phyloP scores from a whole-genome alignment of 2,113 vertebrate species.

The Nesoenas mayeri region DNA sequence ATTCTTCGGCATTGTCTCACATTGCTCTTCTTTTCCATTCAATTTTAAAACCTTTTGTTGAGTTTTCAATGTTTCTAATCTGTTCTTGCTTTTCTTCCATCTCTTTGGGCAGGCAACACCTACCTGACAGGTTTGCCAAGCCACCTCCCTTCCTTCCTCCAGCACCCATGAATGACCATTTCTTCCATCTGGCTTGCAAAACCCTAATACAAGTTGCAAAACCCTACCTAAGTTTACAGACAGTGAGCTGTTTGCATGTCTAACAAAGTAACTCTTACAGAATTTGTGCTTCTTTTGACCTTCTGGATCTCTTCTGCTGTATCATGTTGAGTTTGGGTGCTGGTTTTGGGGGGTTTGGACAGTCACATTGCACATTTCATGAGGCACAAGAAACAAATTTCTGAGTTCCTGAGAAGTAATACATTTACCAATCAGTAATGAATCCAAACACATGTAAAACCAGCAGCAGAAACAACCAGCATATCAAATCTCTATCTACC shows the following conservation, averaged over 20 bases:
- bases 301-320: not conserved
- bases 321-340: not conserved
- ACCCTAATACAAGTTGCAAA: not conserved
- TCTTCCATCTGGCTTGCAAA: not conserved
- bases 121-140: not conserved
- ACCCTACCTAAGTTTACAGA: not conserved
- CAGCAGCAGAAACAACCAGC: not conserved
- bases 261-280: not conserved
- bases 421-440: not conserved
- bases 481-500: not conserved
- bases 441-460: not conserved
- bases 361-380: not conserved
- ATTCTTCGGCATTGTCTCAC: not conserved
- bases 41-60: not conserved
- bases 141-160: not conserved
- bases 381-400: not conserved
- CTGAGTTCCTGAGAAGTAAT: not conserved
- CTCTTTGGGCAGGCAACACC: accelerated
- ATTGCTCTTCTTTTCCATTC: not conserved
- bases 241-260: not conserved
- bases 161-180: not conserved
- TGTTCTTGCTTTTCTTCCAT: not conserved
- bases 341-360: not conserved
- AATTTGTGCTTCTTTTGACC: not conserved
- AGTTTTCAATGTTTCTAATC: not conserved